Evolutionary conservation across 2,113 vertebrate species (phyloP), one percentile per base, ranked within the genome.

Genomic region (Nettapus auritus): DNA sequence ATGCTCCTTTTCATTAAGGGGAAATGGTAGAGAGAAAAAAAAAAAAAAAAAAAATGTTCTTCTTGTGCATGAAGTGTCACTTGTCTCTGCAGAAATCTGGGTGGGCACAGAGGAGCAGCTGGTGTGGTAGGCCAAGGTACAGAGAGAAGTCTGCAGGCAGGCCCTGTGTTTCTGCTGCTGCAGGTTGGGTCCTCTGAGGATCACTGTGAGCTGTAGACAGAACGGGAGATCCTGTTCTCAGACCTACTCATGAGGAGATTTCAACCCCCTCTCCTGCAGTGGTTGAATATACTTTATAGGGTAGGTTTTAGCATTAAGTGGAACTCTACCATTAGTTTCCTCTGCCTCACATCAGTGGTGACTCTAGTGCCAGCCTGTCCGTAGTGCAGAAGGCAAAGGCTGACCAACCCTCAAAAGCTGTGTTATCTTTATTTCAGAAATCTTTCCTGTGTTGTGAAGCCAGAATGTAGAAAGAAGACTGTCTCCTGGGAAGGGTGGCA

Each of bases 341-440:
- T 59, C 25, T 78, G 60, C 36, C 73, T 75, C 0, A 1, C 23
- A 28, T 48, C 40, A 73, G 29, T 56, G 60, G 60, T 50, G 64
- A 15, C 20, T 25, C 33, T 14, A 38, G 23, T 68, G 8, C 38
- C n/a, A 44, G 33, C 12, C 7, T 67, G 28, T 36, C 55, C 59
- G 28, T 60, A 62, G 34, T 67, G 59, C 2, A 87, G 62, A 85
- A 88, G 46, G 46, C 42, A 75, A 67, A 29, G 29, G 6, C 28
- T 89, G 57, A 33, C 4, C 34, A 79, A 48, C 11, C 66, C 33
- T 56, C 33, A 25, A 52, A n/a, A 31, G 31, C 42, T 74, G 34
- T 62, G 55, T 64, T 77, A 92, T 36, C 40, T n/a, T 66, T 81
- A 29, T 90, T 53, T 70, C 74, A 57, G 50, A 93, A 94, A 81